These are phyloP conservation scores for Calosoma granatense DNA, from an alignment of 1,140 invertebrate species.

Conservation along the genomic window DNA sequence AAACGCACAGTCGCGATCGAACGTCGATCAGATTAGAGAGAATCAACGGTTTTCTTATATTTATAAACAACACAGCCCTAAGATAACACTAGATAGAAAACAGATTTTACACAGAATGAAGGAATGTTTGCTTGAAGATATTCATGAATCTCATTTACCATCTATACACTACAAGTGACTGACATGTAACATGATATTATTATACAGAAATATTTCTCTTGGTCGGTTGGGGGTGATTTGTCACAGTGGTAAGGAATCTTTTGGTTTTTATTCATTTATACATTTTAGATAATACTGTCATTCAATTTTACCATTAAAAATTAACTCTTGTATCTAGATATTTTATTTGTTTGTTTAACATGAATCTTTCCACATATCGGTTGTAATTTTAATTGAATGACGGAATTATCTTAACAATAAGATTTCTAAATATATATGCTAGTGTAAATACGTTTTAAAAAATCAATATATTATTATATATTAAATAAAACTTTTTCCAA, in stretches of 20 bases:
- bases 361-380: too few species aligned
- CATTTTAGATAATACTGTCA: neutral
- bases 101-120: too few species aligned
- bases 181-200: neutral
- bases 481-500: neutral
- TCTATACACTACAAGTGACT: neutral
- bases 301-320: too few species aligned
- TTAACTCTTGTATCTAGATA: neutral
- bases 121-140: too few species aligned
- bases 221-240: neutral
- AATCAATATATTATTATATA: neutral
- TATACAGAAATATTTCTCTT: neutral
- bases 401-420: neutral
- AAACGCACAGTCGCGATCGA: too few species aligned
- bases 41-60: too few species aligned
- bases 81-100: neutral
- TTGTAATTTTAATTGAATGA: neutral
- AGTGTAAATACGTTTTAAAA: neutral
- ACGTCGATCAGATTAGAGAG: too few species aligned
- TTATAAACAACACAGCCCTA: neutral
- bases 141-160: too few species aligned
- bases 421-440: constrained; percentile 1
- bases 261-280: neutral
- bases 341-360: too few species aligned
- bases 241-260: neutral